Evolutionary conservation across 2,888 invertebrate species (phyloP).

Genomic region (Andrena praecox): DNA sequence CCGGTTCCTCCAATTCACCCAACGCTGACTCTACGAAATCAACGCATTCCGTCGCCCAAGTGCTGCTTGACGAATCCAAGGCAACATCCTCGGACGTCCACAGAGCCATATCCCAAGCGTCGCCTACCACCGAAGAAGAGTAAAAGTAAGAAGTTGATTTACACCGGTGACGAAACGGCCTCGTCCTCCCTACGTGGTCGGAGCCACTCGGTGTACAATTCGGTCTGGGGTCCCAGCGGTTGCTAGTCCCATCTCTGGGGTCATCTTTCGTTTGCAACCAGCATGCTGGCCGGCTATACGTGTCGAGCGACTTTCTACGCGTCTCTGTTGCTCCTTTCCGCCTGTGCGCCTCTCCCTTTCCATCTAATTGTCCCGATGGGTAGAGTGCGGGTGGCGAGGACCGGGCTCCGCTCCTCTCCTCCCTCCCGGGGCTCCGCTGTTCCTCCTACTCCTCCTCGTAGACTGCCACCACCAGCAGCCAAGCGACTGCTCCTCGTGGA

Average conservation of each 20-base stretch:
- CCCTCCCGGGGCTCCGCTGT: slow-evolving; percentile 31
- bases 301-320: slow-evolving; percentile 48
- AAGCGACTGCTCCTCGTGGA: slow-evolving; percentile 66
- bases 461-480: slow-evolving; percentile 57
- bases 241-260: slow-evolving; percentile 79
- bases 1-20: no score
- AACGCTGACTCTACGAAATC: no score
- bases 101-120: no score
- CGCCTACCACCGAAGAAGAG: not conserved
- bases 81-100: no score
- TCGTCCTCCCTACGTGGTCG: not conserved
- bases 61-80: no score
- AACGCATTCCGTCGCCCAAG: no score
- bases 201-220: slow-evolving; percentile 55
- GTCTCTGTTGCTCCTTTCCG: slow-evolving; percentile 46
- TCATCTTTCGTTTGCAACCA: slow-evolving; percentile 77
- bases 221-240: slow-evolving; percentile 73
- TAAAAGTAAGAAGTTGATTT: not conserved
- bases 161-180: slow-evolving; percentile 8
- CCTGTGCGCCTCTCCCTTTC: slow-evolving; percentile 28
- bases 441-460: slow-evolving; percentile 67
- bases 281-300: slow-evolving; percentile 50
- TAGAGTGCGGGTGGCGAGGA: slow-evolving; percentile 77
- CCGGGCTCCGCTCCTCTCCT: slow-evolving; percentile 63
- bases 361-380: slow-evolving; percentile 52